Evolutionary conservation across 2,797 vertebrate genomes (phyloP), one percentile per base, ranked within the genome.

Genomic region (Paramormyrops hopkinsi): DNA sequence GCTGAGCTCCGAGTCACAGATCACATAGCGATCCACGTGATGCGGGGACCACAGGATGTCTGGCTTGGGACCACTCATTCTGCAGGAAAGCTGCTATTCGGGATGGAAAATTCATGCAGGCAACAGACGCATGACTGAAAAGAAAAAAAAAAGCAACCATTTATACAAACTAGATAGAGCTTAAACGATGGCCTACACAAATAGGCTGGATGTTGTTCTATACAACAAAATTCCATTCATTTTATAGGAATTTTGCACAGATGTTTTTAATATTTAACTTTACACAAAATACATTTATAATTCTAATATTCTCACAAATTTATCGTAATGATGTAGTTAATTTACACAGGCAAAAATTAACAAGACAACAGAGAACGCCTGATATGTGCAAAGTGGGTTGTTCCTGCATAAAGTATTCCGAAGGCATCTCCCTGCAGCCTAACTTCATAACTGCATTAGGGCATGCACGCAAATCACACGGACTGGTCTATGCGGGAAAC

Each of bases 11-110:
- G 98, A 99, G 92, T 99, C 99, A 0, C 98, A 99, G 9, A 99
- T 98, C 90, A 99, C 98, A 86, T 99, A 99, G 25, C 97, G 96
- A 95, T 99, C 97, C 1, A 97, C 97, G 0, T 99, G 98, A 94
- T 99, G 98, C 0, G 98, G 99, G 17, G 98, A 98, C 98, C 99
- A 99, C 87, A 99, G 93, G 93, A 99, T 99, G 91, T 99, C 99
- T 0, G 98, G 98, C 91, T 99, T 99, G 83, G 97, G 98, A 91
- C 98, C 97, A 48, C 98, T 99, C 98, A 99, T 99, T 92, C 90
- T 87, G 46, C 29, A 25, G 41, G 11, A 44, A 54, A 29, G 44
- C 87, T 54, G 51, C 85, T 83, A 93, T 50, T 89, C 69, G 91
- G 88, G 48, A 76, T 48, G 62, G 44, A 91, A 91, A 90, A 83